Conservation (phyloP, 2,797 vertebrate genomes). For the Eidolon dupreanum region DNA sequence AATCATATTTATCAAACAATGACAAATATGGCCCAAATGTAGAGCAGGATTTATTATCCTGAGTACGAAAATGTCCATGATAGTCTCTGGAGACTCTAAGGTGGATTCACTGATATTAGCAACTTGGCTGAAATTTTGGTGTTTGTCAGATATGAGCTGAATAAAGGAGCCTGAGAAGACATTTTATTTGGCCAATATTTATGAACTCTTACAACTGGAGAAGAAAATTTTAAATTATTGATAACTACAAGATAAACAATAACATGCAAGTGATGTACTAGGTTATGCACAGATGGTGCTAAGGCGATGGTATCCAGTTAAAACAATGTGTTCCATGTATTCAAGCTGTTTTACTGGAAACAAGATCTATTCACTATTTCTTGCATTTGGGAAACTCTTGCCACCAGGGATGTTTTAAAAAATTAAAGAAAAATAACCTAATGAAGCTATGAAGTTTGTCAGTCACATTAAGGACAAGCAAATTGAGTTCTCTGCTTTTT, state of each 20-base stretch:
- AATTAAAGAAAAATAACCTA: neutral
- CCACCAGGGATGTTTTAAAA: conserved; percentile 18
- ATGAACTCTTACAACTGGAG: neutral
- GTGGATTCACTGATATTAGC: neutral
- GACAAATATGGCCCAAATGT: neutral
- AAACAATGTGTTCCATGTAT: conserved; percentile 16
- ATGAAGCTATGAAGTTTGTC: neutral
- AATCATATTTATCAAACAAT: neutral
- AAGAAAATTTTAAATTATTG: conserved; percentile 18
- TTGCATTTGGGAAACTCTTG: neutral
- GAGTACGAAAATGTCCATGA: neutral
- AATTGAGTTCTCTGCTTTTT: conserved; percentile 32
- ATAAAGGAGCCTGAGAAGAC: neutral
- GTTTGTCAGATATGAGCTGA: neutral
- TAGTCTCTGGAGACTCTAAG: neutral
- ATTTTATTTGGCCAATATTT: neutral
- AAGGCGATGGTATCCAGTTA: neutral
- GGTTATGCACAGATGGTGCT: conserved; percentile 47
- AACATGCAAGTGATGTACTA: neutral
- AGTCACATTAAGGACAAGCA: neutral
- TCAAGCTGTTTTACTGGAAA: conserved; percentile 63
- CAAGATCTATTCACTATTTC: neutral
- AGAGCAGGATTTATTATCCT: neutral
- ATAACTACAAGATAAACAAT: conserved; percentile 8
- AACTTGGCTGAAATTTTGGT: neutral